Base-by-base conservation (phyloP, 2,113 vertebrate species). In the Otolemur garnettii region DNA sequence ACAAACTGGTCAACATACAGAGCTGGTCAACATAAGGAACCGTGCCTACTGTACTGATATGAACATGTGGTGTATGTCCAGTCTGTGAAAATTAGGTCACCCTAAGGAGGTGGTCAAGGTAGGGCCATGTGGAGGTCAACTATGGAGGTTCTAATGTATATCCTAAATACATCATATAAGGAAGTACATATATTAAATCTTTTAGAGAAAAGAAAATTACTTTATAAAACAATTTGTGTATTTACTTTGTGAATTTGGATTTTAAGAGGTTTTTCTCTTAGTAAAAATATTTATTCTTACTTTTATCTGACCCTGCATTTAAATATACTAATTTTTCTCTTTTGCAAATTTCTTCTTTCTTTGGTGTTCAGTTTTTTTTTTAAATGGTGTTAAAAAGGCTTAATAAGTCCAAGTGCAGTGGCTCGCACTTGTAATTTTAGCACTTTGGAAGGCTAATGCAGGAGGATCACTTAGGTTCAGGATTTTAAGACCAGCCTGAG, bases 251-350 rank as follows among this genome's bases (percentile, higher is more conserved):
- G 22, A 62, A 71, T 71, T 93, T 80, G 53, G 55, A 68, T 60
- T 82, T 88, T 78, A 59, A 59, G 3, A 72, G 66, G 30, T 5
- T 75, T 60, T 92, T 68, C 78, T 82, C 26, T 60, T 86, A 59
- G 78, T 68, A 77, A 89, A 94, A 93, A 21, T 45, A 87, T 80
- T 87, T 75, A 90, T 90, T 84, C 60, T 94, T 90, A 60, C 15
- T 87, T 14, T 59, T 84, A 79, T 71, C 53, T 92, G 26, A 74
- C 22, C 17, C 28, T 79, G 77, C 79, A 80, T 71, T 91, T 33
- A 89, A 60, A 74, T 85, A 80, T 33, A 6, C 13, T 92, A 69
- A 75, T 50, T 87, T 92, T 77, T 93, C 18, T 83, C 15, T 74
- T 80, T 79, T 66, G 42, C 64, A 90, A 87, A 88, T 79, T 69